Evolutionary conservation across 2,888 invertebrate genomes (phyloP), one percentile per base, ranked within the genome.

Genomic region (Noctua comes): DNA sequence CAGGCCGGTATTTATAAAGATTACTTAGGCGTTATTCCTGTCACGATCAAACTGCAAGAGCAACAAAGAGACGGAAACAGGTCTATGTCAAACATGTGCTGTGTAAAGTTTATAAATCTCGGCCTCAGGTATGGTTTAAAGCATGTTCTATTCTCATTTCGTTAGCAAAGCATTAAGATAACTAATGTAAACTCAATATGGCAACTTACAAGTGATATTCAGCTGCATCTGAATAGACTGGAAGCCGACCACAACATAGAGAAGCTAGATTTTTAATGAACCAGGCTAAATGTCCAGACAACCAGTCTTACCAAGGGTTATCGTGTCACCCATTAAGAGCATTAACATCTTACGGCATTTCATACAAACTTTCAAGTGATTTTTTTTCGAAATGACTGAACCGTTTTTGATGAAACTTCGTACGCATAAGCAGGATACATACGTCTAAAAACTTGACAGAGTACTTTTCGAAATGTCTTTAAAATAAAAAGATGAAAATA

Each of bases 191-290:
- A 46, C 11, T 21, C 46, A 59, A 75, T 43, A 59, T 11, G 27
- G 36, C 36, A 77, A 77, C 36, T 76, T 43, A 36, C n/a, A 68
- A 51, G 51, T 77, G 13, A 18, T 57, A 43, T 57, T 57, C 31
- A 62, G 8, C 1, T 3, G 21, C n/a, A 27, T 57, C 43, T 54
- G 64, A 31, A 46, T 57, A 78, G 77, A 78, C 54, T 57, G 72
- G 27, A 79, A 43, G 31, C 48, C 4, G 51, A 78, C 80, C 62
- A 64, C 43, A 31, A 48, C 8, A 43, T 40, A 57, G n/a, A 80
- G 18, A 62, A 46, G 78, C 78, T 80, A 71, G 80, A 21, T 46
- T 78, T 64, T 36, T 54, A 51, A 54, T 80, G 18, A 51, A 27
- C 54, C 73, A 72, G 70, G 51, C 27, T 69, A n/a, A 62, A 31